Evolutionary conservation across 2,113 vertebrate species (phyloP).

Genomic region (Saccopteryx bilineata): DNA sequence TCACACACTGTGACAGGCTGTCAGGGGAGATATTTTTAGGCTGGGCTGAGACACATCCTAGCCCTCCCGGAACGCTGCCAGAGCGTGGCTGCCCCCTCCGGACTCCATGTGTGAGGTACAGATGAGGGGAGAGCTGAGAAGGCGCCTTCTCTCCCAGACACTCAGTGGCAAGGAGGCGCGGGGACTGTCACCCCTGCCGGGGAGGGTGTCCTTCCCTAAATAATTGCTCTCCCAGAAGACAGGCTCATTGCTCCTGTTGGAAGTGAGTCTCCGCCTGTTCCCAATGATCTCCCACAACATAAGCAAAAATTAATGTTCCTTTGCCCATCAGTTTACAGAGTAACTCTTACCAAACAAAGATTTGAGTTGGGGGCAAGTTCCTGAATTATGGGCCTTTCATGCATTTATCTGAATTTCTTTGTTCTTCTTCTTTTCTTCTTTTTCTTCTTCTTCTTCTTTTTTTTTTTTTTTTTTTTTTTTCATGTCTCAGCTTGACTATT

Average conservation of each 20-base stretch:
- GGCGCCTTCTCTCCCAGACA: background rate
- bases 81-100: background rate
- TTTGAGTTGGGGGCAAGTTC: background rate
- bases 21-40: conserved; percentile 84
- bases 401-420: conserved; percentile 7
- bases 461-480: background rate
- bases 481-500: background rate
- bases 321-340: background rate
- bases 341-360: background rate
- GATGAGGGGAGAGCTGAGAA: background rate
- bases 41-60: conserved; percentile 68
- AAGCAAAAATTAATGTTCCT: background rate
- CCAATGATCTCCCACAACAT: background rate
- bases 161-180: background rate
- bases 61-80: conserved; percentile 48
- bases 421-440: too few species aligned
- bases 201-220: background rate
- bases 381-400: background rate
- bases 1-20: conserved; percentile 77
- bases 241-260: background rate
- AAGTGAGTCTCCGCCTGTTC: background rate
- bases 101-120: conserved; percentile 54
- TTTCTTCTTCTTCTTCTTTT: too few species aligned
- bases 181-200: background rate
- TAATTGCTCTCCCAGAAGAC: conserved; percentile 48